phyloP scores from a whole-genome alignment of 2,113 vertebrate genomes.

The Crotalus helleri region DNA sequence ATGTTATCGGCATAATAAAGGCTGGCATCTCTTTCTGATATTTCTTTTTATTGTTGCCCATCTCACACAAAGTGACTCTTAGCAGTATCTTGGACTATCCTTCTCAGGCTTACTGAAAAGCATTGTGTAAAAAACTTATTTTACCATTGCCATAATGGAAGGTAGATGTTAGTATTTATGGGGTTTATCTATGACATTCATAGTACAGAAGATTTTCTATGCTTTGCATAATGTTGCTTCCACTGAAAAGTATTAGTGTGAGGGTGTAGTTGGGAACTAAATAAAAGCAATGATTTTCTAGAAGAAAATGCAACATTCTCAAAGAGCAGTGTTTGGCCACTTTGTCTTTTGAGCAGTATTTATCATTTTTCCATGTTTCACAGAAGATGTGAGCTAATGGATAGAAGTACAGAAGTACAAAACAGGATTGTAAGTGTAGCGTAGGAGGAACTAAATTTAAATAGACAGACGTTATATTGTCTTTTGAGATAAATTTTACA shows the following conservation, averaged over 20 bases:
- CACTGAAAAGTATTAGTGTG: background rate
- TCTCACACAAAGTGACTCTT: background rate
- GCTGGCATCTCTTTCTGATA: background rate
- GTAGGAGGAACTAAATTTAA: background rate
- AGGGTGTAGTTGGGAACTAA: background rate
- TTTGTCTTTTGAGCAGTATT: background rate
- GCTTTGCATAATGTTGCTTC: background rate
- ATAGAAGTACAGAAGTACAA: background rate
- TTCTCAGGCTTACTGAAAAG: background rate
- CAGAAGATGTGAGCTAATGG: background rate
- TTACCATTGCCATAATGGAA: background rate
- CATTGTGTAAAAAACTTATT: background rate
- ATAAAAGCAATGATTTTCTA: background rate
- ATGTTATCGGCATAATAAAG: background rate
- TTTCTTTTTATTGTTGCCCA: background rate
- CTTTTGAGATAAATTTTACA: background rate
- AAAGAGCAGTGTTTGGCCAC: background rate
- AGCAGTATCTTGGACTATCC: background rate
- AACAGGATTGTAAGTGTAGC: background rate
- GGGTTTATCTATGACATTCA: background rate
- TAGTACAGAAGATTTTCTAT: background rate
- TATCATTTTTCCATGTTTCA: background rate
- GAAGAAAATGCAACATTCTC: background rate
- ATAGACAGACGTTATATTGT: no score
- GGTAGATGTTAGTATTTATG: background rate